A percentile compares a stretch with the other conserved stretches of the same genome.
Conservation (phyloP, 2,888 invertebrate species). For the Minunthozetes semirufus region DNA sequence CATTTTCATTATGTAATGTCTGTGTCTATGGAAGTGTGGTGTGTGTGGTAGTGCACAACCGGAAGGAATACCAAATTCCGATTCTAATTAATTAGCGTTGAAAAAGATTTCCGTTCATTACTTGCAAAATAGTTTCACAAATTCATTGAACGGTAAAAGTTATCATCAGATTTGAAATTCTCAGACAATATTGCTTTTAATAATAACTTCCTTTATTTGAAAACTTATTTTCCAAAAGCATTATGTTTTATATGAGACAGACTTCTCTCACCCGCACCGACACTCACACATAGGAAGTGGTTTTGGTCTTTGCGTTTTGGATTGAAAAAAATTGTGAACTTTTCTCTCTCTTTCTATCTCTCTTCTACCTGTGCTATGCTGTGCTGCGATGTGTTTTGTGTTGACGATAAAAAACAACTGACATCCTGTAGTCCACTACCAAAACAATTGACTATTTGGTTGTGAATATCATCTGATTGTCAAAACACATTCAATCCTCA, state of each 20-base stretch:
- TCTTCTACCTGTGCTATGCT: too few relatives aligned
- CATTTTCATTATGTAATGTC: too few relatives aligned
- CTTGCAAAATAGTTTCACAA: background rate
- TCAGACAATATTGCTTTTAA: background rate
- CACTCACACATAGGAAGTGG: background rate
- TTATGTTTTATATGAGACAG: background rate
- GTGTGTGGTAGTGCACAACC: too few relatives aligned
- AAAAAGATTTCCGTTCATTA: background rate
- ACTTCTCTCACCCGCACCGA: background rate
- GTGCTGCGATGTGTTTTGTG: too few relatives aligned
- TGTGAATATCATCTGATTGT: too few relatives aligned
- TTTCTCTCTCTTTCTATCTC: too few relatives aligned
- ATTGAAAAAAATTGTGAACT: too few relatives aligned
- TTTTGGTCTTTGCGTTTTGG: background rate
- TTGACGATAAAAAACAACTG: too few relatives aligned
- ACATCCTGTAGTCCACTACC: too few relatives aligned
- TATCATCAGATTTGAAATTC: background rate
- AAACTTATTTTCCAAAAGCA: background rate
- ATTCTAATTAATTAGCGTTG: background rate
- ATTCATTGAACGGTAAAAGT: background rate
- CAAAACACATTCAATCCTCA: too few relatives aligned
- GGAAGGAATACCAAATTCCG: constrained; percentile 2
- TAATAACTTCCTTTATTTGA: constrained; percentile 8
- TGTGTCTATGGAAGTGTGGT: too few relatives aligned
- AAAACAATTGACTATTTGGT: too few relatives aligned